Evolutionary conservation across 2,113 vertebrate species (phyloP).

Genomic region (Indri indri): DNA sequence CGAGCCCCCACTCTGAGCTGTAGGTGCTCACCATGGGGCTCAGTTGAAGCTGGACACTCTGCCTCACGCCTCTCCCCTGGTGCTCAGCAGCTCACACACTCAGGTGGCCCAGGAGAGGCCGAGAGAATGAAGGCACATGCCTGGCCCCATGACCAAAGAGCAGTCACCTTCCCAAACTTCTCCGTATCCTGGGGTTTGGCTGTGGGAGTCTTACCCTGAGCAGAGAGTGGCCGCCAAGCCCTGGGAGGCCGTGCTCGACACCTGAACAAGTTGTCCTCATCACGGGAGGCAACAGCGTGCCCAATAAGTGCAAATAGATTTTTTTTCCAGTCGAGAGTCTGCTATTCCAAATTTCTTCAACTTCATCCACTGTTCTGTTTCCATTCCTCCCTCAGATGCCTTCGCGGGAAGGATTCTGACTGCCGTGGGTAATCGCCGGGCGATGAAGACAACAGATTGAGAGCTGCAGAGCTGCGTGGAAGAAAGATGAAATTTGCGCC

Average conservation of each 20-base stretch:
- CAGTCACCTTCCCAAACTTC: fast-evolving
- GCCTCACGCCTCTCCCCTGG: fast-evolving
- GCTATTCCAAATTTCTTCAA: not conserved
- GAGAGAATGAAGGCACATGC: fast-evolving
- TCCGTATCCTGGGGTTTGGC: not conserved
- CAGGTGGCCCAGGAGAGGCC: fast-evolving
- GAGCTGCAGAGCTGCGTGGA: fast-evolving
- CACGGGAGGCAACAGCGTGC: fast-evolving
- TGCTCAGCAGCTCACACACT: too few relatives aligned
- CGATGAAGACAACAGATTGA: not conserved
- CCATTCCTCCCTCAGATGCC: not conserved
- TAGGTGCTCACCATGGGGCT: not conserved
- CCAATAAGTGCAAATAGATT: not conserved
- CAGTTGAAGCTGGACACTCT: fast-evolving
- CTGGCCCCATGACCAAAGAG: fast-evolving
- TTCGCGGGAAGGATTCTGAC: fast-evolving
- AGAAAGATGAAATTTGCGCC: fast-evolving
- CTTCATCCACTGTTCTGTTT: not conserved
- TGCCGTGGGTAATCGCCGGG: fast-evolving
- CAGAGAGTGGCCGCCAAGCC: fast-evolving
- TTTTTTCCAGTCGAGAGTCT: not conserved
- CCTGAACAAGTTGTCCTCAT: fast-evolving
- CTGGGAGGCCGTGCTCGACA: fast-evolving
- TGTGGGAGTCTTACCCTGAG: fast-evolving
- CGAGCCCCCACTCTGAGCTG: fast-evolving